Evolutionary conservation across 1,140 invertebrate species (phyloP).

Genomic region (Drosophila trapezifrons): DNA sequence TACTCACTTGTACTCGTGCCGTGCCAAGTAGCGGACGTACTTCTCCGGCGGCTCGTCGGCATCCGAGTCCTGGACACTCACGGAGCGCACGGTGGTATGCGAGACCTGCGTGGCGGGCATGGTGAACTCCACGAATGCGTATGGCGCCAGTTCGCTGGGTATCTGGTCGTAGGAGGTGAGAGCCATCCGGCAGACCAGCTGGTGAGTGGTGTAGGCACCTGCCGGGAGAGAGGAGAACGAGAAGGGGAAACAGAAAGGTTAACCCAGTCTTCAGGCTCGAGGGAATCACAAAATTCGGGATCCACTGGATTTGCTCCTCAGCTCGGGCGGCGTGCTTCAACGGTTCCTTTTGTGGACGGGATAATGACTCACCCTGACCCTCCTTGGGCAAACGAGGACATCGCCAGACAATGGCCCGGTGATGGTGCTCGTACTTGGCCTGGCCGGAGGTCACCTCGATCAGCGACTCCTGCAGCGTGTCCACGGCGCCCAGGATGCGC

Average conservation of each 20-base stretch:
- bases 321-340: too few relatives aligned
- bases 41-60: constrained; percentile 98
- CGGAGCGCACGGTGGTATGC: constrained; percentile 97
- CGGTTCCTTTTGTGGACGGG: neutral
- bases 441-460: constrained; percentile 99
- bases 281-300: too few relatives aligned
- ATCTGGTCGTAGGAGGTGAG: constrained; percentile 98
- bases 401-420: constrained; percentile 98
- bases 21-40: constrained; percentile 98
- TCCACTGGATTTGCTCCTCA: too few relatives aligned
- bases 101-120: constrained; percentile 99
- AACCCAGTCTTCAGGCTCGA: neutral
- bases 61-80: constrained; percentile 95
- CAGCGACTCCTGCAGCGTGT: constrained; percentile 94
- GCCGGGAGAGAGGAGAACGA: constrained; percentile 5
- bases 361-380: constrained; percentile 92
- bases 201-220: constrained; percentile 98
- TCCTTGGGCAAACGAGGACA: constrained; percentile 98
- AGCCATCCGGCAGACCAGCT: constrained; percentile 95
- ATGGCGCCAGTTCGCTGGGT: constrained; percentile 95
- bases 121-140: constrained; percentile 97
- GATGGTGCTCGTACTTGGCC: constrained; percentile 99
- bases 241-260: too few relatives aligned
- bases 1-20: constrained; percentile 96
- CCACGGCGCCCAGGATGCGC: constrained; percentile 95